Evolutionary conservation across 1,140 invertebrate genomes (phyloP), one percentile per base, ranked within the genome.

Genomic region (Aleiodes sp.): DNA sequence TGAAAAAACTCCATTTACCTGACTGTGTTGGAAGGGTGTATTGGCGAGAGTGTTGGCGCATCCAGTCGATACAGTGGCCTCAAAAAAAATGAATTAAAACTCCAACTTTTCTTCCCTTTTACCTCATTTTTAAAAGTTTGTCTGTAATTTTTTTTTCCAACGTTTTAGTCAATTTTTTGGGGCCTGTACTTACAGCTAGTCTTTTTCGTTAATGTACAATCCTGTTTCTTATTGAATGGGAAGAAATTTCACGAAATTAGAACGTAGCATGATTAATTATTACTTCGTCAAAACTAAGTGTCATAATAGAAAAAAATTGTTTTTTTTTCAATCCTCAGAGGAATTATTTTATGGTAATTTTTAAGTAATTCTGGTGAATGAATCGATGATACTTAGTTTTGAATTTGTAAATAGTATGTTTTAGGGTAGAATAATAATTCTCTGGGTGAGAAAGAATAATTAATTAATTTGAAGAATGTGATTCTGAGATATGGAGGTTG

Each of bases 151-250:
- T 29, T 10, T 43, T n/a, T 14, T 60, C 16, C 26, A 33, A 39
- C 59, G 33, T 60, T 63, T 66, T 62, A 26, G 9, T 14, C 26
- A 16, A 16, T 46, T 21, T 14, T 41, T 68, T 37, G 70, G 46
- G 65, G 60, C 62, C 64, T 62, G 70, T 68, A 72, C 65, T 72
- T 68, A 72, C 65, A 68, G 52, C 70, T 72, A 72, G 70, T 72
- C 70, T 60, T 65, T 39, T 72, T 68, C 33, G 43, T 68, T 68
- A 28, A 43, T 12, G 65, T 66, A 56, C 52, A 66, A 29, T 39
- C 29, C 39, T 21, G 60, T 65, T 59, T 62, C 64, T 14, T 41
- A 59, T 61, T 24, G 19, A 64, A 41, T 28, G 19, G 39, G 8
- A 41, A 19, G 19, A 64, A 16, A 28, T 21, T 14, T 41, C 19